Conservation (phyloP, 2,888 invertebrate genomes). For the Tachina lurida region DNA sequence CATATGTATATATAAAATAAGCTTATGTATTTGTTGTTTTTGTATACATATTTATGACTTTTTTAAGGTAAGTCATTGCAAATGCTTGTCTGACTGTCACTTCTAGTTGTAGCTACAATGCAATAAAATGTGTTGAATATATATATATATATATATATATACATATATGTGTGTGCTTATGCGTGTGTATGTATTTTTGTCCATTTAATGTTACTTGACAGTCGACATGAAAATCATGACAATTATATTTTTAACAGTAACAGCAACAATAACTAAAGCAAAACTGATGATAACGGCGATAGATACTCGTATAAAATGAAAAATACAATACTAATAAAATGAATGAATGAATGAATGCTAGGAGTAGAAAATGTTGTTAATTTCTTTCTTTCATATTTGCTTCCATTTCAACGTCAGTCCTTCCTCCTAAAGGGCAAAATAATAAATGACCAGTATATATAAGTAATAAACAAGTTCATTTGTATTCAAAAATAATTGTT, state of each 20-base stretch:
- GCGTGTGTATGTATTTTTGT: constrained; percentile 29
- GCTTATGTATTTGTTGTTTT: neutral
- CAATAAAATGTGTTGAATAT: neutral
- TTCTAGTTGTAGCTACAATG: neutral
- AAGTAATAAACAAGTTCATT: constrained; percentile 35
- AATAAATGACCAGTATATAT: constrained; percentile 35
- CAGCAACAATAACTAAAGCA: constrained; percentile 31
- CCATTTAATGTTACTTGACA: constrained; percentile 66
- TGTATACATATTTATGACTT: neutral
- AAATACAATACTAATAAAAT: neutral
- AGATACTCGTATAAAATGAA: constrained; percentile 25
- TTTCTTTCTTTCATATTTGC: neutral
- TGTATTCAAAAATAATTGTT: constrained; percentile 34
- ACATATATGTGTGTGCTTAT: neutral
- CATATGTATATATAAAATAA: neutral
- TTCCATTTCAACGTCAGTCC: neutral
- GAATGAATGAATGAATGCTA: neutral
- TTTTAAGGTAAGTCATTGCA: constrained; percentile 4
- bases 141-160: neutral
- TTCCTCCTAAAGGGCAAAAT: neutral
- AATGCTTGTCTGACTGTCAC: constrained; percentile 5
- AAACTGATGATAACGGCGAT: constrained; percentile 31
- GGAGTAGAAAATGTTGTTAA: neutral
- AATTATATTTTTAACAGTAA: constrained; percentile 57
- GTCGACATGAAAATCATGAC: constrained; percentile 72